Evolutionary conservation across 2,797 vertebrate genomes (phyloP).

Genomic region (Mallotus villosus): DNA sequence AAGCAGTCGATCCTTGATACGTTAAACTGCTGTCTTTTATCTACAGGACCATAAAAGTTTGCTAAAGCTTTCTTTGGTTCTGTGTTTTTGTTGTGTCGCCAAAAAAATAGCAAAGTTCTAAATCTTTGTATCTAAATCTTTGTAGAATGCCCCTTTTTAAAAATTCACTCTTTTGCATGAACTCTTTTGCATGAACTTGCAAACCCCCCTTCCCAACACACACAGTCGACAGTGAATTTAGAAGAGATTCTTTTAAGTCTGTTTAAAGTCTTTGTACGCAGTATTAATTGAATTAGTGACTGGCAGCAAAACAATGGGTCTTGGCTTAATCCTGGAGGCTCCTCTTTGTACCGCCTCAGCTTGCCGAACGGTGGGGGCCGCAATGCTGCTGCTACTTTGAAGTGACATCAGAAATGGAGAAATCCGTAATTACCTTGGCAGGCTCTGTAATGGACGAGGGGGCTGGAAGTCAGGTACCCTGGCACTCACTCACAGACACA

Average conservation of each 20-base stretch:
- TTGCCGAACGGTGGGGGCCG: slow-evolving; percentile 28
- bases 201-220: slow-evolving; percentile 7
- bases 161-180: too few relatives aligned
- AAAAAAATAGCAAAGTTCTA: too few relatives aligned
- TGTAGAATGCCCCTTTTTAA: too few relatives aligned
- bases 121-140: too few relatives aligned
- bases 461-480: slow-evolving; percentile 66
- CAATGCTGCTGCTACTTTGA: slow-evolving; percentile 72
- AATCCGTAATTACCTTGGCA: slow-evolving; percentile 74
- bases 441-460: slow-evolving; percentile 66
- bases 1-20: too few relatives aligned
- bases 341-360: slow-evolving; percentile 56
- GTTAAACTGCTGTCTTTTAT: too few relatives aligned
- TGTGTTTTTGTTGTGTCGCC: too few relatives aligned
- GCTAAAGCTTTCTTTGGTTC: too few relatives aligned
- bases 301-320: slow-evolving; percentile 68
- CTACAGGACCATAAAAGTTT: too few relatives aligned
- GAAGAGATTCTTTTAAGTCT: slow-evolving; percentile 61
- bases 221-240: slow-evolving; percentile 29
- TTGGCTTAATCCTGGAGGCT: slow-evolving; percentile 67
- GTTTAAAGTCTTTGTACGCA: slow-evolving; percentile 48
- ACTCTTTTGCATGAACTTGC: too few relatives aligned
- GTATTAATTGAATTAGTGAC: slow-evolving; percentile 78
- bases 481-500: slow-evolving; percentile 19
- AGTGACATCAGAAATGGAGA: slow-evolving; percentile 71